phyloP scores from a whole-genome alignment of 1,140 invertebrate genomes.

The Pantala flavescens region DNA sequence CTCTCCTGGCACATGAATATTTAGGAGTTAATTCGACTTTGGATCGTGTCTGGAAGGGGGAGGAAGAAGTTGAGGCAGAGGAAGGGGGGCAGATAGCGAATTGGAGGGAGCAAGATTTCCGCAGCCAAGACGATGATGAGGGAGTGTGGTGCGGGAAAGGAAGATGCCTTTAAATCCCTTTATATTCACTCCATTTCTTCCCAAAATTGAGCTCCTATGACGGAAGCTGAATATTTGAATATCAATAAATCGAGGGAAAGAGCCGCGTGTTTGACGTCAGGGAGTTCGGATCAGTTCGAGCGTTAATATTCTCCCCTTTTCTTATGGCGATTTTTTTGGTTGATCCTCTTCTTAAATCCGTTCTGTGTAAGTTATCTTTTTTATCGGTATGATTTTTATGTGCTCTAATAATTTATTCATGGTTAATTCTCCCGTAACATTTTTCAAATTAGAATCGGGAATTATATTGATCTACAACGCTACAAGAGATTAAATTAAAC shows the following conservation, averaged over 20 bases:
- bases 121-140: not conserved
- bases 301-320: too few relatives aligned
- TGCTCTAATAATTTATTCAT: too few relatives aligned
- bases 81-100: not conserved
- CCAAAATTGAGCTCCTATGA: not conserved
- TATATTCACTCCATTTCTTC: not conserved
- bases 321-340: too few relatives aligned
- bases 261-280: too few relatives aligned
- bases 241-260: not conserved
- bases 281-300: too few relatives aligned
- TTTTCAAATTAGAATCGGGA: too few relatives aligned
- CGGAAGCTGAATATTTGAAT: not conserved
- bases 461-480: too few relatives aligned
- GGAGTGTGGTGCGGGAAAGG: not conserved
- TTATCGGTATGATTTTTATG: too few relatives aligned
- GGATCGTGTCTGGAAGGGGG: not conserved
- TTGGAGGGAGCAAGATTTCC: not conserved
- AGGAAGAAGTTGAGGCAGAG: not conserved
- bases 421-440: too few relatives aligned
- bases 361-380: too few relatives aligned
- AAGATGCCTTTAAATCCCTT: not conserved
- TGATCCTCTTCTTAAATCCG: too few relatives aligned
- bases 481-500: too few relatives aligned
- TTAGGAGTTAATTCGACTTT: slow-evolving; percentile 7
- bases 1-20: not conserved